Evolutionary conservation across 53 echinoderm and acorn worm species (phyloP).

Genomic region (Luidia sarsii): DNA sequence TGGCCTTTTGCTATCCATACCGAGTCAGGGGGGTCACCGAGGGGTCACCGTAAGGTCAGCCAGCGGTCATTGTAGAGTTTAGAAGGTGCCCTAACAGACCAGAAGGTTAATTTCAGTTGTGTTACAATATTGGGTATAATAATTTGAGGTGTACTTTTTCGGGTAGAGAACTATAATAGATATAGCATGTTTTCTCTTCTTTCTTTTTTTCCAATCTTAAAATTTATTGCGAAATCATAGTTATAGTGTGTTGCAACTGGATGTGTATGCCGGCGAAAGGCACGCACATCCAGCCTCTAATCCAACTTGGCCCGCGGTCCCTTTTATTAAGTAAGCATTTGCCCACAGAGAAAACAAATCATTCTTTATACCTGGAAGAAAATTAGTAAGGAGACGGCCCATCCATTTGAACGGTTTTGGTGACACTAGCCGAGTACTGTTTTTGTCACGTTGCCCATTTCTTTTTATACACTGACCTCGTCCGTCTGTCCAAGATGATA

Average conservation of each 20-base stretch:
- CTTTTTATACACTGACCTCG: no score
- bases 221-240: not conserved
- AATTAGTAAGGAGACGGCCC: no score
- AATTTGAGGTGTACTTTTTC: not conserved
- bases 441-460: no score
- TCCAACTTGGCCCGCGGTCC: no score
- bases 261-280: no score
- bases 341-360: no score
- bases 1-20: conserved; percentile 17
- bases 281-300: no score
- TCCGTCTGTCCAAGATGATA: no score
- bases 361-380: no score
- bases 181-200: not conserved
- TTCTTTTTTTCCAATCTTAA: not conserved
- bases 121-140: not conserved
- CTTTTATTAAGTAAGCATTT: no score
- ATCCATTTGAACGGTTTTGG: no score
- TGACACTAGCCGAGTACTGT: no score
- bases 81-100: conserved; percentile 14
- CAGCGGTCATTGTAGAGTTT: conserved; percentile 3
- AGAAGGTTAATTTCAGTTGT: not conserved
- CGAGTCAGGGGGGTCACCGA: not conserved
- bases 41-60: not conserved
- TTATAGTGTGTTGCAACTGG: not conserved
- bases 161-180: not conserved